phyloP scores from a whole-genome alignment of 2,797 vertebrate species.

The Pseudochirops cupreus region DNA sequence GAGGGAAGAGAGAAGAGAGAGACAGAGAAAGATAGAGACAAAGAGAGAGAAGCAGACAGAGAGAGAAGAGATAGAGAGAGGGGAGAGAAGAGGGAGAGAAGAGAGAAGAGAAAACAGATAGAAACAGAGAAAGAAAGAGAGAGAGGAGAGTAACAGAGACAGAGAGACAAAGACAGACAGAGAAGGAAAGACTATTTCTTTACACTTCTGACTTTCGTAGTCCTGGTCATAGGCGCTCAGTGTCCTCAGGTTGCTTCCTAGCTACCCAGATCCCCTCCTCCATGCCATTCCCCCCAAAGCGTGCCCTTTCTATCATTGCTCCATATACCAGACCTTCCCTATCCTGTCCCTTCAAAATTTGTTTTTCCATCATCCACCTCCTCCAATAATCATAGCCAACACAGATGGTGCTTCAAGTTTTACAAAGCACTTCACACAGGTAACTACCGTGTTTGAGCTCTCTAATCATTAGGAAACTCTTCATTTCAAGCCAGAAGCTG shows the following conservation, averaged over 20 bases:
- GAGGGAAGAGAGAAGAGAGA: too few relatives aligned
- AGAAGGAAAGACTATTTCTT: background rate
- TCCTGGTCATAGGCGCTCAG: background rate
- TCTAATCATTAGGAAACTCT: background rate
- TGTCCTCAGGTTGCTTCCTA: background rate
- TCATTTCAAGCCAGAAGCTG: background rate
- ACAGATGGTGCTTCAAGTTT: background rate
- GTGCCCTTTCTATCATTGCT: background rate
- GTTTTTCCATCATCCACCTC: background rate
- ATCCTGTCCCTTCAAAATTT: background rate
- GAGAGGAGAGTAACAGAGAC: too few relatives aligned
- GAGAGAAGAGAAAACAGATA: too few relatives aligned
- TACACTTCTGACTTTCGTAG: background rate
- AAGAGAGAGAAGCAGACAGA: too few relatives aligned
- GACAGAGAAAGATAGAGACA: too few relatives aligned
- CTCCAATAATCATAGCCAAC: background rate
- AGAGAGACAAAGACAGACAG: background rate
- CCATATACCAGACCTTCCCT: background rate
- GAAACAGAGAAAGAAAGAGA: too few relatives aligned
- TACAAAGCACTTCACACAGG: background rate
- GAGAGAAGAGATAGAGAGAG: too few relatives aligned
- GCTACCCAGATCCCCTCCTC: background rate
- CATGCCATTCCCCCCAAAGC: background rate
- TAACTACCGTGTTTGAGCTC: background rate
- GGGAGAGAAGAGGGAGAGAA: too few relatives aligned